These are phyloP conservation scores for Peromyscus californicus DNA, from an alignment of 2,113 vertebrate species.

Conservation along the genomic window DNA sequence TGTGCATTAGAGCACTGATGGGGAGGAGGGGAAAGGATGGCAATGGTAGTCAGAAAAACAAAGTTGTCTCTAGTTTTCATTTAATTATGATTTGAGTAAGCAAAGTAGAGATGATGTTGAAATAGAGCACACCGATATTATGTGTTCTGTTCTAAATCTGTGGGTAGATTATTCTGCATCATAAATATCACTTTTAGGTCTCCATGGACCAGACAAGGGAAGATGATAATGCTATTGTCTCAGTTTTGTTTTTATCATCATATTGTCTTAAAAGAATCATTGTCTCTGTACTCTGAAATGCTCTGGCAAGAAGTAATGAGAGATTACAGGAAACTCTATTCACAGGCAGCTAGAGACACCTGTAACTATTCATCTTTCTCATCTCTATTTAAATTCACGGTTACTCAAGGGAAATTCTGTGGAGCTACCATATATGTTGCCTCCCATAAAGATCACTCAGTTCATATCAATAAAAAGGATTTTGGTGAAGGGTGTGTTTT, in stretches of 20 bases:
- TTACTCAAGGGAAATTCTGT: background rate
- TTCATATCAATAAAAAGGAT: background rate
- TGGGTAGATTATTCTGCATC: background rate
- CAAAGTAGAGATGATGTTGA: slow-evolving; percentile 10
- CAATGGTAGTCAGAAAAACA: slow-evolving; percentile 40
- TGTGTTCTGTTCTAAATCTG: slow-evolving; percentile 6
- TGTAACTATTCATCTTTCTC: background rate
- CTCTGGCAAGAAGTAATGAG: background rate
- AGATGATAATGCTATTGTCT: background rate
- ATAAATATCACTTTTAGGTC: slow-evolving; percentile 43
- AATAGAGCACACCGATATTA: background rate
- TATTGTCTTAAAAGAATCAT: slow-evolving; percentile 19
- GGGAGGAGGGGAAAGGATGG: background rate
- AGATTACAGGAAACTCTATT: slow-evolving; percentile 23
- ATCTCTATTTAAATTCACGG: slow-evolving; percentile 39
- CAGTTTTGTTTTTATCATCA: slow-evolving; percentile 38
- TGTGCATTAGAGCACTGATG: slow-evolving; percentile 3
- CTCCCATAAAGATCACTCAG: background rate
- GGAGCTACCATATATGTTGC: background rate
- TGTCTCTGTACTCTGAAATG: slow-evolving; percentile 8
- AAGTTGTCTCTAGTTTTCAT: slow-evolving; percentile 45
- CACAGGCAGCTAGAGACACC: background rate
- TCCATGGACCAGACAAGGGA: background rate
- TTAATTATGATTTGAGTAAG: slow-evolving; percentile 54
- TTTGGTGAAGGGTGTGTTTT: background rate